Evolutionary conservation across 2,888 invertebrate species (phyloP).

Genomic region (Habrosyne pyritoides): DNA sequence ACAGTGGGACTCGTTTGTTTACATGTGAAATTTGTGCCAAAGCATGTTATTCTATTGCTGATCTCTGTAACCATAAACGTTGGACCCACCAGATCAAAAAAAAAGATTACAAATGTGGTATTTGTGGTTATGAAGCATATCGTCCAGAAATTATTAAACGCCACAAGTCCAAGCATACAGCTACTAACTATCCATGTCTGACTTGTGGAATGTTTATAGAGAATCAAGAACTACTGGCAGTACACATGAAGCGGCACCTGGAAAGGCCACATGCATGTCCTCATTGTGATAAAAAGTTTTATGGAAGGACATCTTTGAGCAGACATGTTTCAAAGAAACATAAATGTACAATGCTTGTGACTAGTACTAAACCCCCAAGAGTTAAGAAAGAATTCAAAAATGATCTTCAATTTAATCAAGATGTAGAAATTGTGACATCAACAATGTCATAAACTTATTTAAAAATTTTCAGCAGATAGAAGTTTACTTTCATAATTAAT

Average conservation of each 20-base stretch:
- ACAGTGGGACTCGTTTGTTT: constrained; percentile 54
- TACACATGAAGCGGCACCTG: constrained; percentile 58
- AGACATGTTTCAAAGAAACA: constrained; percentile 39
- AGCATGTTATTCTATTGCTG: constrained; percentile 57
- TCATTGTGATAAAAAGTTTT: constrained; percentile 55
- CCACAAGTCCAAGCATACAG: constrained; percentile 55
- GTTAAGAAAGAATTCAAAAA: background rate
- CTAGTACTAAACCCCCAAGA: constrained; percentile 27
- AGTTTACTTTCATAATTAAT: too few relatives aligned
- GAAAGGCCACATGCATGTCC: constrained; percentile 56
- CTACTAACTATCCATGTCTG: constrained; percentile 51
- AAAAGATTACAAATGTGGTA: constrained; percentile 49
- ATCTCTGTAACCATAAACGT: constrained; percentile 59
- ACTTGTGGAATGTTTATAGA: constrained; percentile 62
- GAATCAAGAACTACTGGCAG: constrained; percentile 42
- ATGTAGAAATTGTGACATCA: background rate
- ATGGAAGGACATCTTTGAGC: constrained; percentile 39
- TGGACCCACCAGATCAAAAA: constrained; percentile 47
- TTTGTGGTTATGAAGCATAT: constrained; percentile 53
- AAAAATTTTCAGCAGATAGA: too few relatives aligned
- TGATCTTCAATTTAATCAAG: background rate
- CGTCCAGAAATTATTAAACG: constrained; percentile 37
- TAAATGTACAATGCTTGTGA: constrained; percentile 15
- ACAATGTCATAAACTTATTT: background rate
- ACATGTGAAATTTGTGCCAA: constrained; percentile 66